phyloP scores from a whole-genome alignment of 2,888 invertebrate genomes.

The Rhagophthalmus giganteus region DNA sequence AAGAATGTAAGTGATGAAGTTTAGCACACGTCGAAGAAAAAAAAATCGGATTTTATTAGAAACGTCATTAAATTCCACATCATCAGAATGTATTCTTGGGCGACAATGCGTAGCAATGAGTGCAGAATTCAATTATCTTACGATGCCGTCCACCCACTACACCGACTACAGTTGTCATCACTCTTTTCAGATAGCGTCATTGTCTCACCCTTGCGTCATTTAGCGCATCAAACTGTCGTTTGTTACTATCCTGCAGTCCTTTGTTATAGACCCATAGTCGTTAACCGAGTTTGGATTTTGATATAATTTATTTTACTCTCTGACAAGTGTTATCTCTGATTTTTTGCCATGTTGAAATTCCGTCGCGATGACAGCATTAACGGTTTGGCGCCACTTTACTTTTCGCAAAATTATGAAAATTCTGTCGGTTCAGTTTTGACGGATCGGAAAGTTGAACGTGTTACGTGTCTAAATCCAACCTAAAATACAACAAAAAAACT shows the following conservation, averaged over 20 bases:
- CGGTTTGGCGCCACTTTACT: background rate
- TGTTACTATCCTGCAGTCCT: constrained; percentile 46
- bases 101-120: constrained; percentile 51
- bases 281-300: constrained; percentile 46
- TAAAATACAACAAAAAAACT: too few species aligned
- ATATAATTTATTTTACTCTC: constrained; percentile 45
- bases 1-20: too few species aligned
- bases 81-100: constrained; percentile 52
- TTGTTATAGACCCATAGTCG: constrained; percentile 41
- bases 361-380: background rate
- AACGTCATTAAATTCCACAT: constrained; percentile 49
- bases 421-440: too few species aligned
- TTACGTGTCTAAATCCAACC: too few species aligned
- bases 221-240: constrained; percentile 56
- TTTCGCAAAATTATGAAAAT: too few species aligned
- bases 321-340: constrained; percentile 39
- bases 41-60: constrained; percentile 43
- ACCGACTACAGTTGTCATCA: constrained; percentile 50
- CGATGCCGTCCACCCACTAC: constrained; percentile 38
- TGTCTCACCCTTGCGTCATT: constrained; percentile 57
- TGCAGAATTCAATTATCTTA: constrained; percentile 52
- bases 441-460: too few species aligned
- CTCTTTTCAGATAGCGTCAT: constrained; percentile 54
- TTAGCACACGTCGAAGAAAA: constrained; percentile 1
- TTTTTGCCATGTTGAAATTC: constrained; percentile 18